phyloP scores from a whole-genome alignment of 1,140 invertebrate genomes.

The Zaprionus camerounensis region DNA sequence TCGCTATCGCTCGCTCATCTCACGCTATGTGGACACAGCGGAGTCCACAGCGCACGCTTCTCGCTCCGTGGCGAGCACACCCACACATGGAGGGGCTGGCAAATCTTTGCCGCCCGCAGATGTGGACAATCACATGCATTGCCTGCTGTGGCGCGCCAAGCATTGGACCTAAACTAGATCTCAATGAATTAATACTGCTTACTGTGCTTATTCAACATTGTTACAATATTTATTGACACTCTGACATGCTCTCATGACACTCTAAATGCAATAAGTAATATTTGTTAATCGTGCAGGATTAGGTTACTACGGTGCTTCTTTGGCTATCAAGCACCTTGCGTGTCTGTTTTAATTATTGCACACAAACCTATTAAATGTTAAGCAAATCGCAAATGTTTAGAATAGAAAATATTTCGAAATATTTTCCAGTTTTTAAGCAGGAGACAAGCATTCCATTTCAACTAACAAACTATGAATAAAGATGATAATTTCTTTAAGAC shows the following conservation, averaged over 20 bases:
- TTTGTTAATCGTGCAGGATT: conserved; percentile 13
- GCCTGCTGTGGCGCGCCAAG: conserved; percentile 89
- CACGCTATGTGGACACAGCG: conserved; percentile 87
- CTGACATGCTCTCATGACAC: conserved; percentile 5
- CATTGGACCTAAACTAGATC: conserved; percentile 86
- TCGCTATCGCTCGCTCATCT: conserved; percentile 92
- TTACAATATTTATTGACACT: conserved; percentile 40
- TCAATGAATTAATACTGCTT: conserved; percentile 33
- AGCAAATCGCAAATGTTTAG: conserved; percentile 15
- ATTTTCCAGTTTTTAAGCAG: conserved; percentile 10
- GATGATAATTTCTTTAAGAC: conserved; percentile 10
- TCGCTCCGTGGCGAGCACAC: conserved; percentile 55
- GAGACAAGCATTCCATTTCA: conserved; percentile 48
- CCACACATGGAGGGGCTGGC: conserved; percentile 65
- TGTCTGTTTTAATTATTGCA: conserved; percentile 17
- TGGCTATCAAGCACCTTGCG: conserved; percentile 17
- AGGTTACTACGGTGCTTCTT: conserved; percentile 19
- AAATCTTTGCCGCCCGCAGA: conserved; percentile 71
- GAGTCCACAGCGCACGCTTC: conserved; percentile 34
- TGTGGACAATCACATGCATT: conserved; percentile 88
- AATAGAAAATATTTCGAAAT: conserved; percentile 9
- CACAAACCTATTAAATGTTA: conserved; percentile 18
- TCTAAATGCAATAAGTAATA: conserved; percentile 16
- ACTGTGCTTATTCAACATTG: conserved; percentile 24
- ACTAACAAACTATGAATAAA: conserved; percentile 48